phyloP scores from a whole-genome alignment of 1,140 invertebrate species.

The Caerostris extrusa region DNA sequence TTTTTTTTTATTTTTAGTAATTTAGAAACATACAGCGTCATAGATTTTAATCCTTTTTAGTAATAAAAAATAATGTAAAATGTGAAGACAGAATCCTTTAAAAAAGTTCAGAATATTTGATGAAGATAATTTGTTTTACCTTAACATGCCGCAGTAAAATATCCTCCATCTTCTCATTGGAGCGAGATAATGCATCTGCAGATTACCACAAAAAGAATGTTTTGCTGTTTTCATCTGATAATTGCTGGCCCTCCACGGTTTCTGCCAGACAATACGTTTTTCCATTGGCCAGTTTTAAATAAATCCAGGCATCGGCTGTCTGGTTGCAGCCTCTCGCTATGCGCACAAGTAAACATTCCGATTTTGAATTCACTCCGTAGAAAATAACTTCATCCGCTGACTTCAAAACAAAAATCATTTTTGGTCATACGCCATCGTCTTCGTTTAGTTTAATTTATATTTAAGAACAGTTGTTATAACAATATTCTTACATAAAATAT shows the following conservation, averaged over 20 bases:
- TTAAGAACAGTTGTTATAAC: no score
- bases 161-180: slow-evolving; percentile 63
- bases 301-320: slow-evolving; percentile 31
- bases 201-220: slow-evolving; percentile 34
- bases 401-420: neutral
- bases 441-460: no score
- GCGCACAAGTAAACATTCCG: slow-evolving; percentile 26
- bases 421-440: neutral
- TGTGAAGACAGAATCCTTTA: no score
- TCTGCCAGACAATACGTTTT: neutral
- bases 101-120: no score
- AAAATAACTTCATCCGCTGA: slow-evolving; percentile 51
- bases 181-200: slow-evolving; percentile 4
- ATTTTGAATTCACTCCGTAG: slow-evolving; percentile 62
- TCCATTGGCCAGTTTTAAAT: slow-evolving; percentile 25
- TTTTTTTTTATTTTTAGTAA: no score
- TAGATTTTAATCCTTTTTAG: no score
- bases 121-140: neutral
- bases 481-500: no score
- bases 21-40: no score
- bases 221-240: neutral
- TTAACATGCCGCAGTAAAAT: slow-evolving; percentile 40
- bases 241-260: neutral
- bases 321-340: neutral
- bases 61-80: no score